phyloP scores from a whole-genome alignment of 2,888 invertebrate genomes.

The Melikaiella ostensackeni region DNA sequence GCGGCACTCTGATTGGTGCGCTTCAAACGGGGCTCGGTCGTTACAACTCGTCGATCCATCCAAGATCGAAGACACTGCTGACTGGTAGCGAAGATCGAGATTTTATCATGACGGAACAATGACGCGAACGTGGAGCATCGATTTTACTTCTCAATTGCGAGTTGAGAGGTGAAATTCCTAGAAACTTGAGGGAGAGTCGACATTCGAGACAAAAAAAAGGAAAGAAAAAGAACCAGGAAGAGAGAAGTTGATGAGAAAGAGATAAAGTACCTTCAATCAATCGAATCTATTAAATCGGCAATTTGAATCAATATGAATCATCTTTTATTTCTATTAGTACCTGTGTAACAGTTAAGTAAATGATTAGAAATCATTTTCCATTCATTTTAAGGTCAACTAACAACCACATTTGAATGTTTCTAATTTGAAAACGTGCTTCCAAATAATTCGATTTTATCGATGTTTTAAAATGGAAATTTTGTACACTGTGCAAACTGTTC shows the following conservation, averaged over 20 bases:
- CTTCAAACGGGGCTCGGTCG: conserved; percentile 20
- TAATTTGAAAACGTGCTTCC: no score
- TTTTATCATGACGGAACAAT: conserved; percentile 29
- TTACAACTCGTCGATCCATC: conserved; percentile 14
- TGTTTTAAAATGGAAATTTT: no score
- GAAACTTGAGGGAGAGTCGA: conserved; percentile 17
- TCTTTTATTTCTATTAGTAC: no score
- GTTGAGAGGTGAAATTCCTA: conserved; percentile 33
- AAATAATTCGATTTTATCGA: no score
- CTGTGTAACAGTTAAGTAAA: no score
- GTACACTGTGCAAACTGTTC: no score
- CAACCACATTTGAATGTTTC: no score
- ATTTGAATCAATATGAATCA: not conserved
- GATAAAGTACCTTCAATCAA: not conserved
- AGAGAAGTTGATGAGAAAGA: not conserved
- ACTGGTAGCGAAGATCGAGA: conserved; percentile 33
- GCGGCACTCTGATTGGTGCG: conserved; percentile 63
- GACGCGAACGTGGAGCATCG: conserved; percentile 26
- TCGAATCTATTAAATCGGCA: not conserved
- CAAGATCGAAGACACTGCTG: conserved; percentile 21
- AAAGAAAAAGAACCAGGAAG: conserved; percentile 10
- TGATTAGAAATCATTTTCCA: no score
- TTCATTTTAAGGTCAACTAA: no score
- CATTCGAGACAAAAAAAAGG: not conserved
- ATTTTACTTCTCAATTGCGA: conserved; percentile 33